Percentiles rank a stretch among this genome's conserved stretches.
phyloP scores from a whole-genome alignment of 2,113 vertebrate species.

The Desmodus rotundus region DNA sequence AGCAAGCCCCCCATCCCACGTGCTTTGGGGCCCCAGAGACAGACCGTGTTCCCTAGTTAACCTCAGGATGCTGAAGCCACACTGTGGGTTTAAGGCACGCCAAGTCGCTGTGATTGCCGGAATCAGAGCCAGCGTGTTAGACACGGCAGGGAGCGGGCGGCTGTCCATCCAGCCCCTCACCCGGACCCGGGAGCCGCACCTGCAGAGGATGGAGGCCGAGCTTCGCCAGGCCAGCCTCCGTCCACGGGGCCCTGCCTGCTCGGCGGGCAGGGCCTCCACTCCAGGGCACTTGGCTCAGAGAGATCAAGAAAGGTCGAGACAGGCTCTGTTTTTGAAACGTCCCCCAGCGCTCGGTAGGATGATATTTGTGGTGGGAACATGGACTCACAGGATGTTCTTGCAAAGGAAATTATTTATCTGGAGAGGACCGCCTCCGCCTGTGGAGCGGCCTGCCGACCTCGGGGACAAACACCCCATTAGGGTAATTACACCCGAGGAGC shows the following conservation, averaged over 20 bases:
- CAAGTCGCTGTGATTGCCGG: background rate
- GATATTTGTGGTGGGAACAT: slow-evolving; percentile 26
- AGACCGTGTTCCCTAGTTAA: background rate
- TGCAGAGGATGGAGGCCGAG: background rate
- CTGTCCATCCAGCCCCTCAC: background rate
- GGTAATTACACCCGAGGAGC: background rate
- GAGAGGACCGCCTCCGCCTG: background rate
- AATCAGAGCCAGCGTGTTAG: background rate
- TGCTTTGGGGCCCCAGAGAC: background rate
- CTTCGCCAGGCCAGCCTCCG: no score
- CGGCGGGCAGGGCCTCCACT: background rate
- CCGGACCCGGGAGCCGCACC: background rate
- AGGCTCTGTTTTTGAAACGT: slow-evolving; percentile 40
- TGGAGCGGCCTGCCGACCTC: slow-evolving; percentile 23
- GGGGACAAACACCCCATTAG: slow-evolving; percentile 23
- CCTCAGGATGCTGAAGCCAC: background rate
- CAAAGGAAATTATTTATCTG: slow-evolving; percentile 42
- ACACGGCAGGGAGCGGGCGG: background rate
- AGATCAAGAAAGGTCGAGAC: slow-evolving; percentile 6
- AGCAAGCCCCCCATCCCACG: background rate
- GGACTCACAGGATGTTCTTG: slow-evolving; percentile 66
- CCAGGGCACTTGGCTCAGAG: slow-evolving; percentile 15
- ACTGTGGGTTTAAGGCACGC: background rate
- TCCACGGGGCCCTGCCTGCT: no score
- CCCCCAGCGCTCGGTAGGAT: background rate